Conservation (phyloP, 2,888 invertebrate species). For the Tillus elongatus region DNA sequence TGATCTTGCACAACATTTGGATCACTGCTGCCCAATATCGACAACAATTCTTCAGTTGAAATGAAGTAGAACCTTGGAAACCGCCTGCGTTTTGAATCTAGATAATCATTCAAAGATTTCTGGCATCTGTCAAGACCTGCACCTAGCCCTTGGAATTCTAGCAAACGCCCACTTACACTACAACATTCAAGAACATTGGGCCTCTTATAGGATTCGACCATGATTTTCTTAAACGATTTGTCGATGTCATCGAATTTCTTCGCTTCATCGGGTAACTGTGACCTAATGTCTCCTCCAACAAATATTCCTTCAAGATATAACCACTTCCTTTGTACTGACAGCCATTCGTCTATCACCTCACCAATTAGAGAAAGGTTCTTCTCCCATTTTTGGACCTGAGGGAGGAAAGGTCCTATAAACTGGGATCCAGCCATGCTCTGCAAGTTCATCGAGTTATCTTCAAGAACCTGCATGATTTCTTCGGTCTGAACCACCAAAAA, state of each 20-base stretch:
- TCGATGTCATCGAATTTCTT: slow-evolving; percentile 87
- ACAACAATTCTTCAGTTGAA: slow-evolving; percentile 84
- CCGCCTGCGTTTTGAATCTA: slow-evolving; percentile 76
- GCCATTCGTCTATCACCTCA: slow-evolving; percentile 84
- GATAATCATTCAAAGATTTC: slow-evolving; percentile 82
- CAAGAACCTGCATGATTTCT: slow-evolving; percentile 70
- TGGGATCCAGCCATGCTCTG: slow-evolving; percentile 87
- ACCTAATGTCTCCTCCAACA: slow-evolving; percentile 78
- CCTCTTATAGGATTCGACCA: slow-evolving; percentile 73
- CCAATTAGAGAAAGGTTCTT: slow-evolving; percentile 67
- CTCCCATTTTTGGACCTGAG: slow-evolving; percentile 79
- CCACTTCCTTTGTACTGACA: slow-evolving; percentile 82
- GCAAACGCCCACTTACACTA: slow-evolving; percentile 59
- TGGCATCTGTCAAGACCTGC: slow-evolving; percentile 78
- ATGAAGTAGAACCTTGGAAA: slow-evolving; percentile 92
- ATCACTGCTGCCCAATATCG: slow-evolving; percentile 79
- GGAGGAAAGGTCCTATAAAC: slow-evolving; percentile 83
- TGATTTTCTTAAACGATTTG: slow-evolving; percentile 68
- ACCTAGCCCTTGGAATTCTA: slow-evolving; percentile 65
- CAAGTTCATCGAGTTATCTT: slow-evolving; percentile 82
- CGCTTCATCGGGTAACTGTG: slow-evolving; percentile 82
- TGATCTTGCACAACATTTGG: slow-evolving; percentile 82
- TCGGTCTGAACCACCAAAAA: slow-evolving; percentile 72
- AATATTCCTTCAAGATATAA: slow-evolving; percentile 88
- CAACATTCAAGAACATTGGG: slow-evolving; percentile 76